Percentiles rank a stretch among this genome's conserved stretches.
Evolutionary conservation across 2,888 invertebrate genomes (phyloP).

Genomic region (Lochmaea crataegi): DNA sequence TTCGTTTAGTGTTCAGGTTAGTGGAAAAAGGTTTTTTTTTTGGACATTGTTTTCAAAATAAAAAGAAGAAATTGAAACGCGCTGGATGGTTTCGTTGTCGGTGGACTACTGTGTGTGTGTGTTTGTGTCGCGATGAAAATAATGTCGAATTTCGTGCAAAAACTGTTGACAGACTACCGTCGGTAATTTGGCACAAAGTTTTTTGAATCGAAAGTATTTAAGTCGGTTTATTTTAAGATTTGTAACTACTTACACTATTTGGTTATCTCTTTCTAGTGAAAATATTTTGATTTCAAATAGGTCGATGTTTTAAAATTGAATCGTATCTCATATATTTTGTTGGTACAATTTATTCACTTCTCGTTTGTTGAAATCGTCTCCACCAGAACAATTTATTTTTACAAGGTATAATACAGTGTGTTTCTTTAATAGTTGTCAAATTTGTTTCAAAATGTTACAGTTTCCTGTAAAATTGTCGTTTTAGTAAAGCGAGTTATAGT

Average conservation of each 20-base stretch:
- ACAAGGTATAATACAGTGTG: no score
- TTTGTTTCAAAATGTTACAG: no score
- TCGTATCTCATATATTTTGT: no score
- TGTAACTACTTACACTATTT: background rate
- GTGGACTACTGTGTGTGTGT: background rate
- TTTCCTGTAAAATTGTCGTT: no score
- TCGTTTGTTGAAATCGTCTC: no score
- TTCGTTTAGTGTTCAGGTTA: conserved; percentile 16
- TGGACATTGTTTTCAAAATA: background rate
- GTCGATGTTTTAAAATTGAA: no score
- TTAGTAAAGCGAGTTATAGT: no score
- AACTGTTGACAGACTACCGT: conserved; percentile 22
- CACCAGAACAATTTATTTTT: no score
- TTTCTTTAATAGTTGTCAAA: no score
- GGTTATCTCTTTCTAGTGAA: background rate
- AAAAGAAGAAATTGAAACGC: background rate
- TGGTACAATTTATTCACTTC: no score
- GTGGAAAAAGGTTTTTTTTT: background rate
- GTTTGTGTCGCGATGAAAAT: background rate
- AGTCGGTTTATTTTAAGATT: conserved; percentile 4
- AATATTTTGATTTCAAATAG: background rate
- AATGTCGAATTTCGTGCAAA: conserved; percentile 5
- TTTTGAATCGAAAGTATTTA: background rate
- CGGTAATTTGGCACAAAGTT: conserved; percentile 24
- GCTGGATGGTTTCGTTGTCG: background rate